Base-by-base conservation (phyloP, 2,113 vertebrate genomes). In the Corythornis madagascariensis region DNA sequence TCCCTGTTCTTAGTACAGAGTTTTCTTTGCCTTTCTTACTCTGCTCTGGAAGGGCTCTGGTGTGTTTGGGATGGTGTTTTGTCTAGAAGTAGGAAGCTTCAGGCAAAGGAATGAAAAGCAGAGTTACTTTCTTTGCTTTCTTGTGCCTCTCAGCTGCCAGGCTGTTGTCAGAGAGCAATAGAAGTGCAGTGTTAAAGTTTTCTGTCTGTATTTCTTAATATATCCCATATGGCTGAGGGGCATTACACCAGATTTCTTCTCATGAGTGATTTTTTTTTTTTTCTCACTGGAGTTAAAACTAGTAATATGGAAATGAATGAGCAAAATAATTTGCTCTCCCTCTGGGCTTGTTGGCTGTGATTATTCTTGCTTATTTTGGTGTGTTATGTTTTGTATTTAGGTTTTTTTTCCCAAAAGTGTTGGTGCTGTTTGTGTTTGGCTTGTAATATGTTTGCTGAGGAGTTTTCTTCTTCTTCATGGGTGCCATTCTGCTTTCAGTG, bases 101-200 rank as follows among this genome's bases (percentile, higher is more conserved):
- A 89, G 82, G 56, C 74, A 91, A 67, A 81, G 77, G 38, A 72
- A 90, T 55, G 19, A 87, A 76, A 85, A 28, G 33, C 47, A 80
- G 47, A 15, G 16, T 83, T 82, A 76, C 35, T 80, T 75, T 83
- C 22, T 92, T 77, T 83, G 29, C 29, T 57, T 94, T 91, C 64
- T 84, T 96, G 47, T 24, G 31, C 77, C 88, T 95, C 90, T 93
- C 73, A 82, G 50, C 91, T 94, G 71, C 63, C 67, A 59, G 60
- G 64, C 19, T 83, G 78, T 78, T 90, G 89, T 72, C 87, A 94
- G 92, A 93, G 73, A 95, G 72, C 91, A 96, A 81, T 43, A 96
- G 35, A 78, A 96, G 73, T 50, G 8, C 10, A 11, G 86, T 79
- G 78, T 92, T 96, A 92, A n/a, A 81, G 29, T 89, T 95, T 95